Base-by-base conservation (phyloP, 2,888 invertebrate species). In the Pammene aurita region DNA sequence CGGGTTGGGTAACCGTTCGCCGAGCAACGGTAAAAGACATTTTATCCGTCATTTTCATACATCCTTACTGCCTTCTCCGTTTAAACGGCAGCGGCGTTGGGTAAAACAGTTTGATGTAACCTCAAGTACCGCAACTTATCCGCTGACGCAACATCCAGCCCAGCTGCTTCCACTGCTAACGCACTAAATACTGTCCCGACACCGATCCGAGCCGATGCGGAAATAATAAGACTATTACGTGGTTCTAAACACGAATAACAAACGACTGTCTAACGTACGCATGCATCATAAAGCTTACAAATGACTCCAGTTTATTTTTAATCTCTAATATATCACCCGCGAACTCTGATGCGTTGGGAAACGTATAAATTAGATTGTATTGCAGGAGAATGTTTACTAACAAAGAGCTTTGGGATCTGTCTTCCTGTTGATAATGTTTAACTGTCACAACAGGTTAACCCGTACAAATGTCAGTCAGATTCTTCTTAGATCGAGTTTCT, bases 31-130 rank as follows among this genome's bases (percentile, higher is more conserved):
- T 16, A 62, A 18, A 26, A 50, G 50, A 48, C 38, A 50, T 18
- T 61, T 50, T 38, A 41, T 50, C 48, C 13, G 38, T 9, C 61
- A 18, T 11, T 38, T 50, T 48, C 38, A 16, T 61, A 50, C 48
- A 61, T 61, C 61, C 48, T 61, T 61, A 50, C 38, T 61, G 38
- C 61, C 61, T 61, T 50, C 48, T 50, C 46, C 14, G 46, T 48
- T 38, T 48, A 18, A 60, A 60, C 48, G 35, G 50, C 44, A 46
- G 26, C 26, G n/a, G 16, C 50, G 83, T 88, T 89, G 85, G 76
- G 88, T 88, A 89, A 89, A 87, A 82, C 80, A 80, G 80, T 83
- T 85, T 86, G 86, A 90, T 88, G 90, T 89, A 90, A 90, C 87
- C 84, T 79, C 84, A 75, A 79, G 78, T 81, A 83, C 84, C 83